Percentiles rank a stretch among this genome's conserved stretches.
phyloP scores from a whole-genome alignment of 2,888 invertebrate species.

The Apamea anceps region DNA sequence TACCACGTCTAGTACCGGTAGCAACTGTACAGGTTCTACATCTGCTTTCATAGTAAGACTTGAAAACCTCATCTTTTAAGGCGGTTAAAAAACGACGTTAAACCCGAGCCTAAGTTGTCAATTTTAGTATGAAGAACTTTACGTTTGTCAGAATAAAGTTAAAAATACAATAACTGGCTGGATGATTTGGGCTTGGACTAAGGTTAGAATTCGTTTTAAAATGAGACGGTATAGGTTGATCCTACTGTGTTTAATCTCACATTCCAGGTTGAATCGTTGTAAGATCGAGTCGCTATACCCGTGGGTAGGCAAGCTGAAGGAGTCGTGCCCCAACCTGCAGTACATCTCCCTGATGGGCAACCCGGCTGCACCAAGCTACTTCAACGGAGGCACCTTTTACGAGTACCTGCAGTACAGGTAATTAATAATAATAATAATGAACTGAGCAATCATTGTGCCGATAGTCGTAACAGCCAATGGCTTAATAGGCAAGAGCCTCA shows the following conservation, averaged over 20 bases:
- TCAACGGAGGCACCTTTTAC: conserved; percentile 94
- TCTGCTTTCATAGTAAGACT: background rate
- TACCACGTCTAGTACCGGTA: no score
- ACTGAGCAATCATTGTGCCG: background rate
- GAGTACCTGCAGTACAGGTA: conserved; percentile 95
- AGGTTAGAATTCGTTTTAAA: background rate
- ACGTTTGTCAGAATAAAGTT: background rate
- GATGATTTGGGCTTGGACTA: background rate
- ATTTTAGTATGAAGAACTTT: background rate
- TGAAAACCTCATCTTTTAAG: background rate
- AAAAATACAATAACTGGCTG: background rate
- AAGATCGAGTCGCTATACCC: conserved; percentile 92
- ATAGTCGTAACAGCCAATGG: background rate
- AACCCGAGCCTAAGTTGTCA: background rate
- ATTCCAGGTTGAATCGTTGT: conserved; percentile 91
- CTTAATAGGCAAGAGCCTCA: background rate
- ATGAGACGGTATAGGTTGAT: background rate
- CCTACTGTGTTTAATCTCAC: background rate
- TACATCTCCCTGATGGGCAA: conserved; percentile 96
- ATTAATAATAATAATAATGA: conserved; percentile 18
- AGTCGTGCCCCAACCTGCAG: conserved; percentile 93
- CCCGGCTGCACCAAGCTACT: conserved; percentile 94
- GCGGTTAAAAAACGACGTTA: background rate
- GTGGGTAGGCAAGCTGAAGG: conserved; percentile 93
- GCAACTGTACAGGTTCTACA: no score